Percentiles rank a stretch among this genome's conserved stretches.
Conservation (phyloP, 2,113 vertebrate genomes). For the Tympanuchus pallidicinctus region DNA sequence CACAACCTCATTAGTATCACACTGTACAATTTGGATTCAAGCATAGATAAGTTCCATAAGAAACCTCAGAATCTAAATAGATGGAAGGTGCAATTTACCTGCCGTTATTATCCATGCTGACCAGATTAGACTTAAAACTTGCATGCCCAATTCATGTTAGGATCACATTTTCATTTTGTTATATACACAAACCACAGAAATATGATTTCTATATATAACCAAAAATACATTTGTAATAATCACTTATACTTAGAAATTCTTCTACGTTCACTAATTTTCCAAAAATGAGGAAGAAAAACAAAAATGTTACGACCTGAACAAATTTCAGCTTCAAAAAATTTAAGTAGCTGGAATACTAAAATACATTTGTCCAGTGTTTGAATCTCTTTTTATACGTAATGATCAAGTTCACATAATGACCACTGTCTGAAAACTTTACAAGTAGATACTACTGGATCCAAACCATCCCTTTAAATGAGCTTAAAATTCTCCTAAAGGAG, state of each 20-base stretch:
- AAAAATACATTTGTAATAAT: not conserved
- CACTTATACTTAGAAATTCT: not conserved
- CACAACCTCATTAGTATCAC: not conserved
- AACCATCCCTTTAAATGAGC: not conserved
- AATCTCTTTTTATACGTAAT: not conserved
- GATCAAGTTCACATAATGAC: not conserved
- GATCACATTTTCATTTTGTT: not conserved
- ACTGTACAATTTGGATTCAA: not conserved
- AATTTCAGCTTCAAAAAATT: not conserved
- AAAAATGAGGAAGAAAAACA: not conserved
- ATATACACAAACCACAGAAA: not conserved
- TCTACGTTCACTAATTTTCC: not conserved
- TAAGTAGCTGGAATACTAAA: not conserved
- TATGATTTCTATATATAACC: not conserved
- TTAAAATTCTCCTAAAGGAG: not conserved
- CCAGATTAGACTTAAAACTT: not conserved
- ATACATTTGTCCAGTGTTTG: not conserved
- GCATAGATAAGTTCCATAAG: not conserved
- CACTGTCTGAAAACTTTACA: not conserved
- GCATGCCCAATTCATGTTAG: not conserved
- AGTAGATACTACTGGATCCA: not conserved
- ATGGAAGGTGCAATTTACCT: not conserved
- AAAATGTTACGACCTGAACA: not conserved
- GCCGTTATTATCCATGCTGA: not conserved
- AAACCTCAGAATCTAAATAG: not conserved